Base-by-base conservation (phyloP, 2,888 invertebrate species). In the Torymus texanus region DNA sequence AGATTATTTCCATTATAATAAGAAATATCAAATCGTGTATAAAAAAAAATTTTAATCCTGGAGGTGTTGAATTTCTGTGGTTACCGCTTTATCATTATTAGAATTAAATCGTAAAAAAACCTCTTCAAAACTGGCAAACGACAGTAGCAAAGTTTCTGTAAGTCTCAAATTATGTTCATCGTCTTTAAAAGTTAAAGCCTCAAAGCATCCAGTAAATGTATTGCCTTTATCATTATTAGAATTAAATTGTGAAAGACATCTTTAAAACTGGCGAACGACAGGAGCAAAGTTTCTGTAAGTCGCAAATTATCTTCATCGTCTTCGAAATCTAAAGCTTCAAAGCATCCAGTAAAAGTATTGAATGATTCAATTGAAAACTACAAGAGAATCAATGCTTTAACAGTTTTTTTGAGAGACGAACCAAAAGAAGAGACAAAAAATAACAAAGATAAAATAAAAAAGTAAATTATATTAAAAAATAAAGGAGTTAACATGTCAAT, bases 291-390 rank as follows among this genome's bases (percentile, higher is more conserved):
- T 61, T 14, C 53, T 41, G 18, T 53, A n/a, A 51, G 18, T 56
- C 29, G 62, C 24, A 79, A 68, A 56, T 21, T n/a, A 10, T 68
- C 62, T 1, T 55, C 72, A 14, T 73, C 29, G 3, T 41, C 62
- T 68, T 55, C 62, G 5, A 67, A 68, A 53, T 11, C 29, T 56
- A n/a, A 73, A 66, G 50, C 41, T 13, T 0, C 58, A 62, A 58
- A 53, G 3, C 8, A 63, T 50, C 12, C 10, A 55, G 24, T 53
- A 13, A 74, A 80, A 71, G 10, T 41, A 41, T 65, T 77, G n/a
- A 61, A 75, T 10, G 80, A 70, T 56, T 81, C 81, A 10, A 81
- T 79, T 13, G 81, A 81, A 68, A 75, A 77, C 62, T 81, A 79
- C 55, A 81, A 81, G 21, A 62, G 81, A 29, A 77, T 81, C 24